Evolutionary conservation across 2,113 vertebrate species (phyloP).

Genomic region (Siniperca chuatsi): DNA sequence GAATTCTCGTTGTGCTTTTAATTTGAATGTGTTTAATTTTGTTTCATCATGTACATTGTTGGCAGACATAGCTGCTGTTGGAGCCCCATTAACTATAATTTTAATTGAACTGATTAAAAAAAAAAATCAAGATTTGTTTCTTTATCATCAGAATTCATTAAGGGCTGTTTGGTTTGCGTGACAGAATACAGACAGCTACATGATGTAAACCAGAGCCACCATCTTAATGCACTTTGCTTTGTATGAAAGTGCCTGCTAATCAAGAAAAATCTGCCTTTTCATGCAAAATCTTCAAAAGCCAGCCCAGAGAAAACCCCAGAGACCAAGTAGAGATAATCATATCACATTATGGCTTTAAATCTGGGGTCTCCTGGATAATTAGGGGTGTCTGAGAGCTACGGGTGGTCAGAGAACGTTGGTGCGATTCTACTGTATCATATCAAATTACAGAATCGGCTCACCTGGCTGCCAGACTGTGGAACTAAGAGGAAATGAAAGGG

Average conservation of each 20-base stretch:
- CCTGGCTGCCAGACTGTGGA: conserved; percentile 33
- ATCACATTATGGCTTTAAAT: no score
- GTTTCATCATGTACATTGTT: neutral
- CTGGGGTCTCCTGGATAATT: neutral
- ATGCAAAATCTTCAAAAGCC: neutral
- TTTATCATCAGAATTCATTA: neutral
- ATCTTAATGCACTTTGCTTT: neutral
- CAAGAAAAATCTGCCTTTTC: neutral
- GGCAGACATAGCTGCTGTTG: neutral
- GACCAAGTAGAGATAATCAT: neutral
- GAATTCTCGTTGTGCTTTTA: neutral
- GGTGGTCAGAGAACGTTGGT: conserved; percentile 31
- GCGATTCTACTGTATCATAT: conserved; percentile 62
- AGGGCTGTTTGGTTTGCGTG: neutral
- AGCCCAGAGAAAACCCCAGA: neutral
- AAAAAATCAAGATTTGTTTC: neutral
- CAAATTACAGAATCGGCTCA: conserved; percentile 4
- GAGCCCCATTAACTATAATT: neutral
- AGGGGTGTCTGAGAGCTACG: neutral
- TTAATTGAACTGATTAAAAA: neutral
- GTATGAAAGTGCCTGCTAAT: neutral
- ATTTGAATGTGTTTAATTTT: neutral
- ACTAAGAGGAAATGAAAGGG: conserved; percentile 17
- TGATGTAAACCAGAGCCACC: neutral
- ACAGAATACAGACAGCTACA: neutral